A percentile compares a stretch with the other conserved stretches of the same genome.
Conservation (phyloP, 2,113 vertebrate species). For the Brachyistius frenatus region DNA sequence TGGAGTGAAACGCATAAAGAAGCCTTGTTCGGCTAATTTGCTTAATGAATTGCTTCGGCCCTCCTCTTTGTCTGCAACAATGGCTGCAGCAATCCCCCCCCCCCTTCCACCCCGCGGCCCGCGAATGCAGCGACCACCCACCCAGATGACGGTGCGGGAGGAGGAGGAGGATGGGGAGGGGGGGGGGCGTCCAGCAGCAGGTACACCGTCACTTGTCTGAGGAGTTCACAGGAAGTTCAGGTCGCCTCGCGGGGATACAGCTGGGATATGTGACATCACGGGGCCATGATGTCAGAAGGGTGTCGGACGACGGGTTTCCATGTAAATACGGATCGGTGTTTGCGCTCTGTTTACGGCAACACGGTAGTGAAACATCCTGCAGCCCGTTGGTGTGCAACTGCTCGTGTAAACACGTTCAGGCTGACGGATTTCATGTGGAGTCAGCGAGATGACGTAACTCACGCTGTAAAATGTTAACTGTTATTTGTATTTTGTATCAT, state of each 20-base stretch:
- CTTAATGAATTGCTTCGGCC: slow-evolving; percentile 59
- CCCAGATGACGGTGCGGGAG: no score
- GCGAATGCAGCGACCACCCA: no score
- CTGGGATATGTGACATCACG: slow-evolving; percentile 42
- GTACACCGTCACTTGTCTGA: slow-evolving; percentile 45
- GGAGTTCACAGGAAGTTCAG: slow-evolving; percentile 77
- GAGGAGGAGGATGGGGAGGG: slow-evolving; percentile 33
- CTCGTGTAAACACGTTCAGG: no score
- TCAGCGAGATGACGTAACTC: no score
- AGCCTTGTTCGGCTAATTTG: slow-evolving; percentile 71
- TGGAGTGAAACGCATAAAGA: slow-evolving; percentile 7
- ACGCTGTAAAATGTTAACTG: no score
- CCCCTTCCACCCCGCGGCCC: not conserved
- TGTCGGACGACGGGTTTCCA: no score
- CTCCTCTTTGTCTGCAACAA: slow-evolving; percentile 26
- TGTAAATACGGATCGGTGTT: no score
- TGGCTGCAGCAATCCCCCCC: slow-evolving; percentile 8
- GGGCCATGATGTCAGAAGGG: not conserved
- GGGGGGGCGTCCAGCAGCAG: slow-evolving; percentile 54
- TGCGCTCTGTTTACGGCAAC: no score
- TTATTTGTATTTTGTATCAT: no score
- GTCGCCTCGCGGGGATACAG: slow-evolving; percentile 14
- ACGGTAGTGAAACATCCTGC: no score
- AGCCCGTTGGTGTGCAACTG: no score
- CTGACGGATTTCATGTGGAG: no score